Evolutionary conservation across 37 sponge, comb jelly and placozoan genomes (phyloP), one percentile per base, ranked within the genome.

Genomic region (Amphimedon queenslandica): DNA sequence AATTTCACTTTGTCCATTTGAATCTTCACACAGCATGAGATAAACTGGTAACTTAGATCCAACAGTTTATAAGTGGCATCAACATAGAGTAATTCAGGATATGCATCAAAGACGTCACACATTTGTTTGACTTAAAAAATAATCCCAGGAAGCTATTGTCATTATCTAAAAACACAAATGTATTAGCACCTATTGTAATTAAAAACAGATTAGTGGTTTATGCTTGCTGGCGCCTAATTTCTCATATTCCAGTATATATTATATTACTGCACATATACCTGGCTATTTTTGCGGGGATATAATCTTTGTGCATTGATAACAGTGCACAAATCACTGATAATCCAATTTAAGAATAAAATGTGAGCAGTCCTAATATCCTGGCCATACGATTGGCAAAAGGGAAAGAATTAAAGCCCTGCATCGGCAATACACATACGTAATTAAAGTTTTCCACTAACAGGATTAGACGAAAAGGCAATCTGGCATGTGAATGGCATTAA

Each of bases 1-100:
- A 11, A 84, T 66, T 31, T 77, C 85, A 77, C 85, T 84, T 64
- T 84, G 77, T 16, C 77, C 84, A 77, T 83, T 83, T 25, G 47
- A 33, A 72, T 84, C 85, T 21, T 67, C 79, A 55, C 35, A 23
- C 25, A 83, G 55, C 57, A 83, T 47, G 8, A 83, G 31, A 42
- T 77, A 76, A 23, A 67, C 20, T 10, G 76, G 82, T 37, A 73
- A 8, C 27, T 64, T 18, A 83, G 56, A 23, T 83, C 77, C 18
- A 63, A 37, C 66, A 83, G 67, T 40, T 83, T 83, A 40, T 83
- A 83, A 18, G 77, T 76, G 31, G 72, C 77, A 72, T 83, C 71
- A 11, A 83, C 32, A 55, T 43, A 63, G 20, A 77, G 33, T 24
- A 82, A 20, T 40, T 82, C 83, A 33, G 83, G 83, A 30, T 82